Percentiles rank a stretch among this genome's conserved stretches.
Conservation (phyloP, 1,140 invertebrate species). For the Gryllus bimaculatus region DNA sequence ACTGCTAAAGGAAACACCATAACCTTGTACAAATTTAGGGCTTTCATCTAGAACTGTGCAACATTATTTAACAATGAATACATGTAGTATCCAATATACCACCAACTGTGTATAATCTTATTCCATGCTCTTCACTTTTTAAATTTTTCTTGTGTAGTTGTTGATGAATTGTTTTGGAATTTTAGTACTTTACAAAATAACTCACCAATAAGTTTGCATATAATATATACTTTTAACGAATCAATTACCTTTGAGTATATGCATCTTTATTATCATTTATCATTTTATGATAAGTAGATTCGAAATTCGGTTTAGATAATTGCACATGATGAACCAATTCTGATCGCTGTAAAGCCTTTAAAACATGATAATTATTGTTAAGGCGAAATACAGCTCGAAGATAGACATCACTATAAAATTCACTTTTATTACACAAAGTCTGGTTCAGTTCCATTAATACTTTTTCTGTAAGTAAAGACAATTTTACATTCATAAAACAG, state of each 20-base stretch:
- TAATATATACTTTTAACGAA: no score
- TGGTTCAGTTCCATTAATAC: constrained; percentile 77
- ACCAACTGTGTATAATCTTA: no score
- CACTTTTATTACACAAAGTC: constrained; percentile 74
- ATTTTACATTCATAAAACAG: not conserved
- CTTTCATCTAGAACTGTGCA: no score
- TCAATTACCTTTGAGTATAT: constrained; percentile 61
- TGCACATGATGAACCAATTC: constrained; percentile 70
- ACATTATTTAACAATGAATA: no score
- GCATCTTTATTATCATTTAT: constrained; percentile 66
- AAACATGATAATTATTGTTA: constrained; percentile 88
- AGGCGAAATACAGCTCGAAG: constrained; percentile 78
- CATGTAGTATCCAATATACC: no score
- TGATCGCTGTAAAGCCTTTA: constrained; percentile 78
- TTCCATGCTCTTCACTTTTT: no score
- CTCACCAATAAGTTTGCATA: no score
- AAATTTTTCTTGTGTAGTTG: no score
- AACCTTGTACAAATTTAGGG: no score
- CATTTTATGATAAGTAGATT: constrained; percentile 44
- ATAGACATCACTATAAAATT: constrained; percentile 69
- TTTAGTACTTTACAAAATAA: no score
- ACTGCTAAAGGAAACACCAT: no score
- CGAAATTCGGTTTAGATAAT: constrained; percentile 71
- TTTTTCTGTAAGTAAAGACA: constrained; percentile 49
- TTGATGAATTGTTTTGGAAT: no score